Conservation (phyloP, 2,888 invertebrate species). For the Dyspetes luteomarginatus region DNA sequence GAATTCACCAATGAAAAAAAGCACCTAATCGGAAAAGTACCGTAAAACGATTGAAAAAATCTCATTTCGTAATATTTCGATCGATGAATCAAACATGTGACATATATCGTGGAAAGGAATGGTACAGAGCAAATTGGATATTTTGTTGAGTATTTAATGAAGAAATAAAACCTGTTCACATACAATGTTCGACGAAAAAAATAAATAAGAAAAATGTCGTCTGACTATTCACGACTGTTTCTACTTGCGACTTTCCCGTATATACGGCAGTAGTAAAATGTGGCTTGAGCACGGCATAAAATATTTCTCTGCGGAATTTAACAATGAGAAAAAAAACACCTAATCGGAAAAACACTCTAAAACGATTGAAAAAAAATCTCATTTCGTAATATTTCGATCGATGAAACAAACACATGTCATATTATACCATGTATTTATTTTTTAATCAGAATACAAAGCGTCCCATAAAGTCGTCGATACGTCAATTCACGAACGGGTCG, state of each 20-base stretch:
- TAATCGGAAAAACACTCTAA: conserved; percentile 9
- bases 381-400: conserved; percentile 54
- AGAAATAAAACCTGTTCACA: not conserved
- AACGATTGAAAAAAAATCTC: conserved; percentile 36
- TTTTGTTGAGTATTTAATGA: too few species aligned
- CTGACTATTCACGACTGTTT: conserved; percentile 29
- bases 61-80: conserved; percentile 54
- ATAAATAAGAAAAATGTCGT: not conserved
- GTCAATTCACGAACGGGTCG: conserved; percentile 36
- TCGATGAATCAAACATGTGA: conserved; percentile 49
- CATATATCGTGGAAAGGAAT: too few species aligned
- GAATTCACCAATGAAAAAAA: not conserved
- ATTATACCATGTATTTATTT: conserved; percentile 6
- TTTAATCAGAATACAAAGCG: conserved; percentile 4
- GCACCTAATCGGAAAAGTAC: conserved; percentile 9
- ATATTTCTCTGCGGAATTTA: not conserved
- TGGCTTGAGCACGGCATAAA: too few species aligned
- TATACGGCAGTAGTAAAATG: not conserved
- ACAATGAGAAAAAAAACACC: conserved; percentile 17
- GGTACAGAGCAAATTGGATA: too few species aligned
- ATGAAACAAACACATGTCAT: conserved; percentile 45
- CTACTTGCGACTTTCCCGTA: conserved; percentile 12
- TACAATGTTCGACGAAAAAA: not conserved
- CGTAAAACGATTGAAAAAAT: conserved; percentile 23
- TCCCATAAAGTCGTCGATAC: conserved; percentile 38